These are phyloP conservation scores for Caenorhabditis sinica DNA, from an alignment of 2,888 invertebrate species.

Conservation along the genomic window DNA sequence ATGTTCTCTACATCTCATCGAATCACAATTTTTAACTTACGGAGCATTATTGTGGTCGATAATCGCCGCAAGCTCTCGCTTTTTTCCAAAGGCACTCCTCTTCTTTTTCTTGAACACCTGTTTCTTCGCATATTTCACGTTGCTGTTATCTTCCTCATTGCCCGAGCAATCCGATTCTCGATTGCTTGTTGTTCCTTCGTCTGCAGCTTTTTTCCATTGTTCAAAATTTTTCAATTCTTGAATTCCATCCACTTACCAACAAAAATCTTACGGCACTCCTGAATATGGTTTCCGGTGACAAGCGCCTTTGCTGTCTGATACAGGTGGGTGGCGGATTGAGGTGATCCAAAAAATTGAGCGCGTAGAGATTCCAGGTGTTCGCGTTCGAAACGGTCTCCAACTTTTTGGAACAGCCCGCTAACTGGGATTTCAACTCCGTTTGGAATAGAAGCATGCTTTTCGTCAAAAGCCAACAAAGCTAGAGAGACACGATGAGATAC, in stretches of 20 bases:
- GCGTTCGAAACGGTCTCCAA: slow-evolving; percentile 73
- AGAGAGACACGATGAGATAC: slow-evolving; percentile 72
- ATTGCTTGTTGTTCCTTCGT: slow-evolving; percentile 66
- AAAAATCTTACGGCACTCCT: slow-evolving; percentile 71
- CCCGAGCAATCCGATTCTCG: slow-evolving; percentile 68
- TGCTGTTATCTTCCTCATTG: slow-evolving; percentile 64
- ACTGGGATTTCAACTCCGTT: slow-evolving; percentile 69
- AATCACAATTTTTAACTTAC: slow-evolving; percentile 42
- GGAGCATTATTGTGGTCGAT: slow-evolving; percentile 52
- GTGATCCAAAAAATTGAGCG: slow-evolving; percentile 67
- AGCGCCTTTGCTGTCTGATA: slow-evolving; percentile 74
- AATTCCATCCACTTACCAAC: slow-evolving; percentile 62
- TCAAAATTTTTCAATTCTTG: not conserved
- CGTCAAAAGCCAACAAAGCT: slow-evolving; percentile 71
- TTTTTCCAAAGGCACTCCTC: slow-evolving; percentile 69
- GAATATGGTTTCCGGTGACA: slow-evolving; percentile 69
- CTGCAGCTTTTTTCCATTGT: slow-evolving; percentile 49
- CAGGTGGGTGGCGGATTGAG: slow-evolving; percentile 72
- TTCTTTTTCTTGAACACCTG: slow-evolving; percentile 75
- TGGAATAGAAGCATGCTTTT: slow-evolving; percentile 71
- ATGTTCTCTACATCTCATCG: not conserved
- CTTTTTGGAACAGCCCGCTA: slow-evolving; percentile 68
- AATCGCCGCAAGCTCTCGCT: slow-evolving; percentile 71
- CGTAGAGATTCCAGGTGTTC: slow-evolving; percentile 70
- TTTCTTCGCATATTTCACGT: slow-evolving; percentile 64